Evolutionary conservation across 2,888 invertebrate species (phyloP).

Genomic region (Actias luna): DNA sequence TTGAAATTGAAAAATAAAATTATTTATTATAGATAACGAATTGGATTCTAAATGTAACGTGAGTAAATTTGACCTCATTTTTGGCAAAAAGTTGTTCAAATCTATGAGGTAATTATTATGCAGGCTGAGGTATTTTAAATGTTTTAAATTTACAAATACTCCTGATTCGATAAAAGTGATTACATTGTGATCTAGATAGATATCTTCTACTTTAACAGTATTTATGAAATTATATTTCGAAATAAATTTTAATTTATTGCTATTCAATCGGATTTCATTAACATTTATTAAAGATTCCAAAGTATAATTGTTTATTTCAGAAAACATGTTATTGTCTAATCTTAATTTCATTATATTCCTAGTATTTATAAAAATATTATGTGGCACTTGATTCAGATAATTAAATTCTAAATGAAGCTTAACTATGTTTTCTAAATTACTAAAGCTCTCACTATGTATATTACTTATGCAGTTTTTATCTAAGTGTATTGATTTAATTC

Average conservation of each 20-base stretch:
- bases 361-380: constrained; percentile 88
- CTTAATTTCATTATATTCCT: constrained; percentile 89
- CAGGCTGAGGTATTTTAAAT: constrained; percentile 91
- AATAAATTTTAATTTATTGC: constrained; percentile 89
- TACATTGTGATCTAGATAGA: constrained; percentile 93
- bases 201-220: constrained; percentile 87
- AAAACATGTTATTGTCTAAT: constrained; percentile 92
- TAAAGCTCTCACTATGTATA: constrained; percentile 90
- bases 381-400: constrained; percentile 90
- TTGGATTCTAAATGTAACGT: constrained; percentile 91
- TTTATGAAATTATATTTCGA: constrained; percentile 89
- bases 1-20: constrained; percentile 88
- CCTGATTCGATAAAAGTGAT: constrained; percentile 91
- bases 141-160: constrained; percentile 86
- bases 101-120: constrained; percentile 90
- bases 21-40: constrained; percentile 86
- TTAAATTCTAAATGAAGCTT: constrained; percentile 93
- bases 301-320: constrained; percentile 88
- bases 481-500: constrained; percentile 89
- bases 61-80: constrained; percentile 85
- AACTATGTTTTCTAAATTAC: constrained; percentile 87
- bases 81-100: constrained; percentile 89
- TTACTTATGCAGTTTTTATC: constrained; percentile 93
- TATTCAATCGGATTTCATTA: constrained; percentile 90
- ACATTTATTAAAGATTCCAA: constrained; percentile 88